Evolutionary conservation across 2,113 vertebrate species (phyloP), one percentile per base, ranked within the genome.

Genomic region (Gila orcuttii): DNA sequence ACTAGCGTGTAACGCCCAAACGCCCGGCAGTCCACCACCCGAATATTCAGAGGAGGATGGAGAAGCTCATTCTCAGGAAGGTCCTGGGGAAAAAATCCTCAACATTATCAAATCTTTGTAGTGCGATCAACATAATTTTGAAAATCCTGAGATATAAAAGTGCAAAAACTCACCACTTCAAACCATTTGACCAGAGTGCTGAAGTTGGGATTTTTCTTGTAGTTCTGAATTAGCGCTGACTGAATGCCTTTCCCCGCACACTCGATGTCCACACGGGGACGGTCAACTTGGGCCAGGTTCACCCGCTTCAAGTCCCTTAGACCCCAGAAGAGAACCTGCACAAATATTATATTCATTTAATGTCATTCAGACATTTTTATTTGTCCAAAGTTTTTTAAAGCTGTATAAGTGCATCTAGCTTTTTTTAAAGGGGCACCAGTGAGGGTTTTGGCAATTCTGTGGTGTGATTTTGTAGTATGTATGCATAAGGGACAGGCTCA

Each of bases 181-280:
- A 99, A 99, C 97, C 97, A 99, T 92, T 99, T 99, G 85, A 99
- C 97, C 78, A 99, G 90, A 6, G 96, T 99, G 95, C 94, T 96
- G 91, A 99, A 99, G 90, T 99, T 99, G 81, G 98, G 98, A 90
- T 99, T 99, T 90, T 99, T 99, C 95, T 98, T 99, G 93, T 98
- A 99, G 93, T 99, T 99, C 86, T 97, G 97, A 92, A 99, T 99
- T 64, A 98, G 94, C 21, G 95, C 94, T 0, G 98, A 99, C 87
- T 99, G 98, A 52, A 99, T 97, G 0, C 97, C 97, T 90, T 93
- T 95, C 2, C 98, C 98, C 0, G 98, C 97, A 85, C 98, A 99
- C 91, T 99, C 98, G 0, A 99, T 99, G 88, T 99, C 98, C 86
- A 99, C 98, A 0, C 98, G 95, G 0, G 98, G 98, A 23, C 97